Percentiles rank a stretch among this genome's conserved stretches.
These are phyloP conservation scores for Diogma glabrata DNA, from an alignment of 2,888 invertebrate genomes.

Conservation along the genomic window DNA sequence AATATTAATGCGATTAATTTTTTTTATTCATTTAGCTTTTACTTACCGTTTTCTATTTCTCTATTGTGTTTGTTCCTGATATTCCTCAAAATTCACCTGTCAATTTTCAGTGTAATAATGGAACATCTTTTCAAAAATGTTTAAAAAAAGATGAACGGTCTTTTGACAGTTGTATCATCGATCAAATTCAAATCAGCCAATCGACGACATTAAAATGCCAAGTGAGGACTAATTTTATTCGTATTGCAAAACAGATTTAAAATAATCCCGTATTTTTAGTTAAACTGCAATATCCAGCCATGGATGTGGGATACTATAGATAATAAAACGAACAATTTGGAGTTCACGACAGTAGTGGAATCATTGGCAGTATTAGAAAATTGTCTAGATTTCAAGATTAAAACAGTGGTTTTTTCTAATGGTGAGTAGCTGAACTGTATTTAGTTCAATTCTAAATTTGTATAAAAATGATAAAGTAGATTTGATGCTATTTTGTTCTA, in stretches of 20 bases:
- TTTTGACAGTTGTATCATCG: constrained; percentile 40
- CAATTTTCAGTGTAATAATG: constrained; percentile 48
- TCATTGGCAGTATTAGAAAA: constrained; percentile 29
- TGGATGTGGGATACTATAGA: too few relatives aligned
- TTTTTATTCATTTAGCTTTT: too few relatives aligned
- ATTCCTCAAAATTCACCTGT: constrained; percentile 40
- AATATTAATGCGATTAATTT: too few relatives aligned
- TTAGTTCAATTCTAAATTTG: too few relatives aligned
- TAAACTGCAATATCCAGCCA: too few relatives aligned
- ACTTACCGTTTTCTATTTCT: constrained; percentile 56
- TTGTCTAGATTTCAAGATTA: constrained; percentile 39
- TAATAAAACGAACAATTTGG: constrained; percentile 32
- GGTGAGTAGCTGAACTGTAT: background rate
- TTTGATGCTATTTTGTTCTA: too few relatives aligned
- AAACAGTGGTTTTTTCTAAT: constrained; percentile 26
- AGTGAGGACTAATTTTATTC: too few relatives aligned
- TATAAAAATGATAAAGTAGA: too few relatives aligned
- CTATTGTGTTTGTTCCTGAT: constrained; percentile 62
- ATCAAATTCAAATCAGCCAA: constrained; percentile 35
- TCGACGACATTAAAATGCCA: constrained; percentile 32
- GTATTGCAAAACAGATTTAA: too few relatives aligned
- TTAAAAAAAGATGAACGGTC: too few relatives aligned
- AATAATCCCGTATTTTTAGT: too few relatives aligned
- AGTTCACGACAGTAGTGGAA: constrained; percentile 37
- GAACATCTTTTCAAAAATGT: constrained; percentile 46